Evolutionary conservation across 1,140 invertebrate genomes (phyloP), one percentile per base, ranked within the genome.

Genomic region (Mylabris phalerata): DNA sequence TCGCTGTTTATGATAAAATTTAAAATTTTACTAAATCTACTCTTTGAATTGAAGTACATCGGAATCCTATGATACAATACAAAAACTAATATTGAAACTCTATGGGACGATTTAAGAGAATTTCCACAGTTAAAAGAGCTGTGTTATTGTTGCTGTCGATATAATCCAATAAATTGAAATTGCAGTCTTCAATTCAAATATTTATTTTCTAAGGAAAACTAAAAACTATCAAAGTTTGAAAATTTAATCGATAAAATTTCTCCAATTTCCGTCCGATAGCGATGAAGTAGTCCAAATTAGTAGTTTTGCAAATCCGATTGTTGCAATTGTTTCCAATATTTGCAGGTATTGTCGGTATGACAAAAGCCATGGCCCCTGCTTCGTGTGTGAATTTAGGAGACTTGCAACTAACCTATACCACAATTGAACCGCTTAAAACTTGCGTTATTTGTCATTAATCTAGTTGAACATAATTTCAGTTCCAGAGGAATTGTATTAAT

Each of bases 191-290:
- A 41, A 32, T 32, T 9, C 19, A 27, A 26, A 42, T 27, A 54
- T 54, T 54, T 54, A 27, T 45, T 25, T 45, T 25, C 51, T 43
- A 4, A 25, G 24, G 27, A 45, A 45, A 54, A 44, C 42, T 46
- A 45, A 45, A 54, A 54, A 46, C 46, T 42, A 54, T 54, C 44
- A 54, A 54, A 46, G 19, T 19, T 32, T 42, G 51, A 19, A 46
- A 38, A 44, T 54, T 19, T 19, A 19, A 19, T 19, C 19, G 19
- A 13, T 13, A 13, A 19, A 19, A 54, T 54, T 54, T 54, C 51
- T 45, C 42, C 42, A 45, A 54, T 54, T 54, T 45, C 42, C 51
- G 45, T 54, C 45, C 51, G 38, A 44, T 44, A 27, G 42, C 51
- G 41, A 46, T 54, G 45, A 46, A 54, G 42, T 54, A 54, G 51